These are phyloP conservation scores for Chrysocyon brachyurus DNA, from an alignment of 2,797 vertebrate genomes.

Conservation along the genomic window DNA sequence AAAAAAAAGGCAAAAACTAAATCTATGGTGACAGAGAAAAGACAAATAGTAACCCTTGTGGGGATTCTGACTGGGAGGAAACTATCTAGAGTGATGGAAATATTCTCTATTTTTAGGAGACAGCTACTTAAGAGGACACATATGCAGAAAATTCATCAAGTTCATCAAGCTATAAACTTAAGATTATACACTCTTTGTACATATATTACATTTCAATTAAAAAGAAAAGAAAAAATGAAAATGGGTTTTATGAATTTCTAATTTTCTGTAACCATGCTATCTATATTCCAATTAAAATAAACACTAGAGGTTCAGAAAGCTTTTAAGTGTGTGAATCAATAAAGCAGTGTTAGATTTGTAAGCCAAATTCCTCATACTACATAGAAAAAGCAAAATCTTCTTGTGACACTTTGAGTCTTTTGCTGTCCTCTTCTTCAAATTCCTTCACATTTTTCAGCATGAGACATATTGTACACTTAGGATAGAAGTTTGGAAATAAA, in stretches of 20 bases:
- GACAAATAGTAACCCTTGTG: not conserved
- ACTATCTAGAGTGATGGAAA: not conserved
- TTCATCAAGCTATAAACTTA: not conserved
- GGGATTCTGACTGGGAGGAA: not conserved
- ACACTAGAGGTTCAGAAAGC: not conserved
- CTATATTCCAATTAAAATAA: not conserved
- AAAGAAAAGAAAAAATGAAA: slow-evolving; percentile 29
- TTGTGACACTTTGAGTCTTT: slow-evolving; percentile 37
- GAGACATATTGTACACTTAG: slow-evolving; percentile 17
- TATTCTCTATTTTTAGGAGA: not conserved
- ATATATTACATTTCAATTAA: not conserved
- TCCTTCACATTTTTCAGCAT: not conserved
- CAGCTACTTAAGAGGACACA: not conserved
- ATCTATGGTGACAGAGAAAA: not conserved
- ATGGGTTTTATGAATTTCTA: not conserved
- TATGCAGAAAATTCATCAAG: not conserved
- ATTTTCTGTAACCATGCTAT: not conserved
- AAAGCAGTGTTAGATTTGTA: slow-evolving; percentile 31
- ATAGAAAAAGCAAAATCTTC: not conserved
- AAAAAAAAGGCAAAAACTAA: not conserved
- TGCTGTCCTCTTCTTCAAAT: not conserved
- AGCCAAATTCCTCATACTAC: slow-evolving; percentile 22
- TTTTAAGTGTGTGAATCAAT: not conserved
- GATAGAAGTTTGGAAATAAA: slow-evolving; percentile 43
- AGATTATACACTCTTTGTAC: not conserved